phyloP scores from a whole-genome alignment of 2,888 invertebrate genomes.

The Cephus runcator region DNA sequence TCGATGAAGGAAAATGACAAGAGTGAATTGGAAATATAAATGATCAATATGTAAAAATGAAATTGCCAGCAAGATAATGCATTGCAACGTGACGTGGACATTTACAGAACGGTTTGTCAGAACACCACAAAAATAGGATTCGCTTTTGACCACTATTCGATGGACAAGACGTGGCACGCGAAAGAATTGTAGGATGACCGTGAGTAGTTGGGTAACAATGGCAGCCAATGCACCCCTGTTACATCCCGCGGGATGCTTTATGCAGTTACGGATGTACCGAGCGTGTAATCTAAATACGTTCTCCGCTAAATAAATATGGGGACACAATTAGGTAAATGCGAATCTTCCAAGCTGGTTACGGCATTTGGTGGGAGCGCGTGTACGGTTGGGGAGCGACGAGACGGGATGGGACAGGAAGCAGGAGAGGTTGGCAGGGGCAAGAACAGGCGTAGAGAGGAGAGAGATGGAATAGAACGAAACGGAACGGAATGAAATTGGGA shows the following conservation, averaged over 20 bases:
- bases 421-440: slow-evolving; percentile 1
- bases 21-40: not conserved
- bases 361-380: slow-evolving; percentile 44
- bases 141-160: not conserved
- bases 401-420: slow-evolving; percentile 15
- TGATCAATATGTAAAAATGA: not conserved
- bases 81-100: not conserved
- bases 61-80: not conserved
- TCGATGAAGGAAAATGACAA: not conserved
- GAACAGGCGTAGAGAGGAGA: not conserved
- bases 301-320: slow-evolving; percentile 57
- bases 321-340: slow-evolving; percentile 63
- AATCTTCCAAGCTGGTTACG: slow-evolving; percentile 57
- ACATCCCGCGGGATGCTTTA: not conserved
- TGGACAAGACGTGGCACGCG: not conserved
- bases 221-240: not conserved
- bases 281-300: slow-evolving; percentile 57
- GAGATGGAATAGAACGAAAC: not conserved
- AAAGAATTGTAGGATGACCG: not conserved
- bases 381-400: slow-evolving; percentile 1
- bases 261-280: slow-evolving; percentile 35
- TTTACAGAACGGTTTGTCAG: not conserved
- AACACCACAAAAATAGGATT: not conserved
- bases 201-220: not conserved
- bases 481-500: not conserved